phyloP scores from a whole-genome alignment of 2,113 vertebrate species.

The Eidolon helvum region DNA sequence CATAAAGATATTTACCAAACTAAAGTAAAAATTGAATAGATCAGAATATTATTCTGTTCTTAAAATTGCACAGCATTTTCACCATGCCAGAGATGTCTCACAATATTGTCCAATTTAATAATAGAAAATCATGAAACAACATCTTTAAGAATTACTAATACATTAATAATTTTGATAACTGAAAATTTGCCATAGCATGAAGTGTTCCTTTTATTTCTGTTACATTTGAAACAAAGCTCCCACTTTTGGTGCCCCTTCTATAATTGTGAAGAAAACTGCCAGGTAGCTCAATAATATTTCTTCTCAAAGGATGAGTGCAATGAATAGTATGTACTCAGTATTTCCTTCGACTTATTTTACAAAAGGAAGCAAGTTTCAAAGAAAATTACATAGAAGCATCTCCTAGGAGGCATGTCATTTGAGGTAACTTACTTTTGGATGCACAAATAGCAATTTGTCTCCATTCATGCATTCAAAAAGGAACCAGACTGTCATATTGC shows the following conservation, averaged over 20 bases:
- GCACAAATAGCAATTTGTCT: constrained; percentile 73
- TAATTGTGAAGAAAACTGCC: neutral
- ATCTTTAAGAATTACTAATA: neutral
- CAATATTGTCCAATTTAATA: neutral
- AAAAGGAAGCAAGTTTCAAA: constrained; percentile 57
- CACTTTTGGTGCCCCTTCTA: neutral
- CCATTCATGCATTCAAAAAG: constrained; percentile 83
- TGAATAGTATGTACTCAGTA: neutral
- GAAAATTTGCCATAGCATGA: neutral
- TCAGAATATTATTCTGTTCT: neutral
- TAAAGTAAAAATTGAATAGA: neutral
- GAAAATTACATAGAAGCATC: neutral
- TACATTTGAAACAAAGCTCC: neutral
- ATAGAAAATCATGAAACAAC: neutral
- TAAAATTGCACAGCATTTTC: neutral
- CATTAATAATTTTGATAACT: neutral
- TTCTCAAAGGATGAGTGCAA: neutral
- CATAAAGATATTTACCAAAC: neutral
- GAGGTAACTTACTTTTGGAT: constrained; percentile 58
- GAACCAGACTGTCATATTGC: constrained; percentile 79
- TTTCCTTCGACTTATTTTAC: constrained; percentile 48
- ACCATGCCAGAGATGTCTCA: neutral
- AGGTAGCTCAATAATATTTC: neutral
- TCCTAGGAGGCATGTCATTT: neutral
- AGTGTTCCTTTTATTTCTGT: neutral